These are phyloP conservation scores for Apamea anceps DNA, from an alignment of 2,888 invertebrate genomes.

Conservation along the genomic window DNA sequence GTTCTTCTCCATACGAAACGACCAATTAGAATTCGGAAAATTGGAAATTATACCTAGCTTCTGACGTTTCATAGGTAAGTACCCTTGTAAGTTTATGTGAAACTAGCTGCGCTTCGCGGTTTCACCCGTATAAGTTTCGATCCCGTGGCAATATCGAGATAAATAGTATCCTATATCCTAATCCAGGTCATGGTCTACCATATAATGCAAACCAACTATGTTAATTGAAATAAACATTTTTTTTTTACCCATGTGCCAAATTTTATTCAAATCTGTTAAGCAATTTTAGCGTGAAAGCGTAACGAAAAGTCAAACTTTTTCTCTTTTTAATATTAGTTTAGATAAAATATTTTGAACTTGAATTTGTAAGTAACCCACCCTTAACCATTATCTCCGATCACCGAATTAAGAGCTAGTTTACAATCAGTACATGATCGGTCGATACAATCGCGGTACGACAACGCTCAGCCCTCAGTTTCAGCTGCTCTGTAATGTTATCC, in stretches of 20 bases:
- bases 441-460: constrained; percentile 43
- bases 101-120: background rate
- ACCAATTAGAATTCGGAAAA: background rate
- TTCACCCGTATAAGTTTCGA: background rate
- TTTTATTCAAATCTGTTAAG: background rate
- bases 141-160: background rate
- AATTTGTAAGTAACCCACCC: constrained; percentile 17
- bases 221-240: too few species aligned
- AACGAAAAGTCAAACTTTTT: too few species aligned
- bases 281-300: background rate
- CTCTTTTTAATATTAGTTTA: background rate
- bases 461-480: constrained; percentile 4
- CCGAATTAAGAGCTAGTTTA: constrained; percentile 45
- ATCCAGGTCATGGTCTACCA: background rate
- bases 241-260: background rate
- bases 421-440: constrained; percentile 39
- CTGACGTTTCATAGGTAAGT: background rate
- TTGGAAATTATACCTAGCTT: background rate
- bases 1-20: background rate
- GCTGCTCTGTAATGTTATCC: constrained; percentile 49
- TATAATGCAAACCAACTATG: too few species aligned
- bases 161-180: background rate
- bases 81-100: background rate
- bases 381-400: constrained; percentile 48
- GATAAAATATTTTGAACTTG: background rate